Percentiles rank a stretch among this genome's conserved stretches.
Conservation (phyloP, 1,140 invertebrate species). For the Zophobas morio region DNA sequence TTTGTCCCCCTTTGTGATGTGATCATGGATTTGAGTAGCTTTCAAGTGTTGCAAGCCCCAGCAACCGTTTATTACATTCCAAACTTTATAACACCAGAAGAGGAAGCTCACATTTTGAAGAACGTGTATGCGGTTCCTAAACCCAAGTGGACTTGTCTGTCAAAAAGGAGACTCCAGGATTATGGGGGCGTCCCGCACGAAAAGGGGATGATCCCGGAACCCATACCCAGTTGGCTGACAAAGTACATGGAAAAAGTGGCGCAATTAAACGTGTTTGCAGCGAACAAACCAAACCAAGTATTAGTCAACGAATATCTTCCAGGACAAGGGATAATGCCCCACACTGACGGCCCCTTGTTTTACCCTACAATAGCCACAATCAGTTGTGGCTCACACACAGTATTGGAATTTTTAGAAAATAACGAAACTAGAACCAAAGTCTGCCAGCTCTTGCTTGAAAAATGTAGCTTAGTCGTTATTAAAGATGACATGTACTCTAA, state of each 20-base stretch:
- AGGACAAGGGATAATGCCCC: constrained; percentile 95
- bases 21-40: constrained; percentile 44
- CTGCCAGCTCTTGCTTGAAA: constrained; percentile 86
- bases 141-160: constrained; percentile 96
- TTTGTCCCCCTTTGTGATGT: constrained; percentile 1
- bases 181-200: constrained; percentile 95
- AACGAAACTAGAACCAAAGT: constrained; percentile 65
- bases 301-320: constrained; percentile 96
- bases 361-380: constrained; percentile 95
- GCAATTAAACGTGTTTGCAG: constrained; percentile 81
- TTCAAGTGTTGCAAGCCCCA: constrained; percentile 66
- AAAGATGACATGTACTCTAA: constrained; percentile 87
- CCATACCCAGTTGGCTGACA: constrained; percentile 89
- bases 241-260: constrained; percentile 82
- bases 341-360: constrained; percentile 95
- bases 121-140: constrained; percentile 87
- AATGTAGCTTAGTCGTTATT: constrained; percentile 89
- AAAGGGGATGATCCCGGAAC: constrained; percentile 96
- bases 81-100: constrained; percentile 88
- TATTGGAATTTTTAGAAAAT: constrained; percentile 87
- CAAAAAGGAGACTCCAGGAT: constrained; percentile 93
- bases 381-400: constrained; percentile 89
- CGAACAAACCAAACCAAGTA: constrained; percentile 92
- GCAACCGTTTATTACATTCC: constrained; percentile 88
- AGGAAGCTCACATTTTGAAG: constrained; percentile 83